Percentiles rank a stretch among this genome's conserved stretches.
Evolutionary conservation across 2,888 invertebrate species (phyloP).

Genomic region (Argyra leucocephala): DNA sequence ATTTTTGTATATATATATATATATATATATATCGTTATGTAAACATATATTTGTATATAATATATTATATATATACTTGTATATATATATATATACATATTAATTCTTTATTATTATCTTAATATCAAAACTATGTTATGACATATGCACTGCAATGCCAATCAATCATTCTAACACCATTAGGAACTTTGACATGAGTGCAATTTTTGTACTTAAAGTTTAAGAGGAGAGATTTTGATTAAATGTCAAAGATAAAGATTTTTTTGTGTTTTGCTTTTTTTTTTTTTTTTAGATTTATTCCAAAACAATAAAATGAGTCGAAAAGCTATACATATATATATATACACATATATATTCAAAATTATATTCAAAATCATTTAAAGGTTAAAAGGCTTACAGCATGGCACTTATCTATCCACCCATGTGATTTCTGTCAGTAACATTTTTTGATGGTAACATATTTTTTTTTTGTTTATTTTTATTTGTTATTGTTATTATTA

Average conservation of each 20-base stretch:
- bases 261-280: too few species aligned
- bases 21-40: too few species aligned
- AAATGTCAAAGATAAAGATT: not conserved
- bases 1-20: too few species aligned
- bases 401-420: not conserved
- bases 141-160: not conserved
- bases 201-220: not conserved
- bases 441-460: not conserved
- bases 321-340: too few species aligned
- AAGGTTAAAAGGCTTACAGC: not conserved
- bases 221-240: not conserved
- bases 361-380: not conserved
- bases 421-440: conserved; percentile 6
- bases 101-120: not conserved
- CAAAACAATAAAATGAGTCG: too few species aligned
- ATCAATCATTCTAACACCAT: not conserved
- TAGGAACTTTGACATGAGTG: conserved; percentile 2
- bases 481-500: not conserved
- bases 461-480: too few species aligned
- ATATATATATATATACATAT: too few species aligned
- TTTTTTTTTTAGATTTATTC: too few species aligned
- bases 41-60: too few species aligned
- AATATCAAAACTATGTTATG: not conserved
- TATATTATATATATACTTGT: not conserved
- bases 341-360: too few species aligned